phyloP scores from a whole-genome alignment of 2,888 invertebrate species.

The Chrysolina oricalcia region DNA sequence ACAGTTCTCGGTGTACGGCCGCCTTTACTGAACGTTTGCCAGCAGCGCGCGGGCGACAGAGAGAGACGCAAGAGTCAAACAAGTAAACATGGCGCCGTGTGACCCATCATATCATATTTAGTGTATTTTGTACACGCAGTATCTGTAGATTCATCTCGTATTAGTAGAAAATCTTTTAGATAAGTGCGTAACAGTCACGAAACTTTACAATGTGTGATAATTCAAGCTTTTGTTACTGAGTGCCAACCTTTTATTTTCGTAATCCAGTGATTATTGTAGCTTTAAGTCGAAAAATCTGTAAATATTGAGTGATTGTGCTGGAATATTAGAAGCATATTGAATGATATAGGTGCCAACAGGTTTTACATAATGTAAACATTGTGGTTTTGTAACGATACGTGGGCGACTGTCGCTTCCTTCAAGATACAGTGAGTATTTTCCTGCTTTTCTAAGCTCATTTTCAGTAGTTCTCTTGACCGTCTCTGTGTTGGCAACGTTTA shows the following conservation, averaged over 20 bases:
- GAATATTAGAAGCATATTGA: constrained; percentile 33
- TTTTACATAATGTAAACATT: constrained; percentile 58
- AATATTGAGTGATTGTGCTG: constrained; percentile 50
- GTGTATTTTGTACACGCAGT: constrained; percentile 69
- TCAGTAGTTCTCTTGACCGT: not conserved
- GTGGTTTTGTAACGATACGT: constrained; percentile 53
- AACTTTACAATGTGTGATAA: constrained; percentile 59
- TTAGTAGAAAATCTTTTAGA: constrained; percentile 61
- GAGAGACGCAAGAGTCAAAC: constrained; percentile 65
- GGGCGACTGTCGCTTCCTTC: constrained; percentile 58
- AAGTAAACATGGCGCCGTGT: constrained; percentile 72
- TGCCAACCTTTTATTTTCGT: constrained; percentile 58
- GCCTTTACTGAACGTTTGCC: constrained; percentile 56
- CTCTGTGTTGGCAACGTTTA: constrained; percentile 15
- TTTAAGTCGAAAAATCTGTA: constrained; percentile 37
- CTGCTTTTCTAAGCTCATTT: constrained; percentile 32
- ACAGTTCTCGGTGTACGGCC: constrained; percentile 45
- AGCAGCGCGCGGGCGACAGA: constrained; percentile 57
- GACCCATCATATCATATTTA: constrained; percentile 72
- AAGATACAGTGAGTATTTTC: constrained; percentile 57
- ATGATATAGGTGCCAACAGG: constrained; percentile 35
- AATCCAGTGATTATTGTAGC: constrained; percentile 48
- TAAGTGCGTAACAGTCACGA: constrained; percentile 62
- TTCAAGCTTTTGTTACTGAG: constrained; percentile 57
- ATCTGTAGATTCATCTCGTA: constrained; percentile 64